phyloP scores from a whole-genome alignment of 2,888 invertebrate species.

The Pammene fasciana region DNA sequence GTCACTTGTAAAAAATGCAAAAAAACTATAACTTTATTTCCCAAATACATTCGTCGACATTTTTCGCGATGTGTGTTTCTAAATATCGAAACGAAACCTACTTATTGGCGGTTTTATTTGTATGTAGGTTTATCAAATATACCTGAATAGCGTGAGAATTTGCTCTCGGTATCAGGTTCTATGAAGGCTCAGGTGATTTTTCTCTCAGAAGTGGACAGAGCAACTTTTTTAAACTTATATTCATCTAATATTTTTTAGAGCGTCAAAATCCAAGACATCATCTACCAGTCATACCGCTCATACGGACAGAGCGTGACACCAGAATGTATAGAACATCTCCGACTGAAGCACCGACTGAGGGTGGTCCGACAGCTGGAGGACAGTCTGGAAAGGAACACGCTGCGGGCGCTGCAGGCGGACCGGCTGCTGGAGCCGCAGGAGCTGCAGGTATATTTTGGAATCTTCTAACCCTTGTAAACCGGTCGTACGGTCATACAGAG shows the following conservation, averaged over 20 bases:
- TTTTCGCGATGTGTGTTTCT: no score
- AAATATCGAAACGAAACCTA: no score
- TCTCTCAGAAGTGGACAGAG: no score
- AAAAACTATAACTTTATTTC: no score
- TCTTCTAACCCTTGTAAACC: constrained; percentile 66
- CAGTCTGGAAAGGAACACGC: constrained; percentile 92
- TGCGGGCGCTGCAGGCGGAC: constrained; percentile 91
- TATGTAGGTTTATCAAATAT: no score
- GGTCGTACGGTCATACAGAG: constrained; percentile 92
- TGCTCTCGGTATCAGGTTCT: no score
- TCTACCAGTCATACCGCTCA: constrained; percentile 93
- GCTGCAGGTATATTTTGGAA: constrained; percentile 60
- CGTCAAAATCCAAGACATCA: constrained; percentile 90
- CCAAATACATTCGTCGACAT: no score
- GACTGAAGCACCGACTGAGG: constrained; percentile 94
- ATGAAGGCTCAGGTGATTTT: no score
- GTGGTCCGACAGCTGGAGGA: constrained; percentile 97
- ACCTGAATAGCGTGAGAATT: no score
- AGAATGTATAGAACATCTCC: constrained; percentile 93
- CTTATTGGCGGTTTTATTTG: no score
- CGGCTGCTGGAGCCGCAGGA: constrained; percentile 86
- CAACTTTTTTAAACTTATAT: no score
- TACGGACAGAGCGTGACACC: constrained; percentile 91
- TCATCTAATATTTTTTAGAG: constrained; percentile 73
- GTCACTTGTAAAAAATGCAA: no score